Conservation (phyloP, 1,140 invertebrate species). For the Tetramorium parvispinum region DNA sequence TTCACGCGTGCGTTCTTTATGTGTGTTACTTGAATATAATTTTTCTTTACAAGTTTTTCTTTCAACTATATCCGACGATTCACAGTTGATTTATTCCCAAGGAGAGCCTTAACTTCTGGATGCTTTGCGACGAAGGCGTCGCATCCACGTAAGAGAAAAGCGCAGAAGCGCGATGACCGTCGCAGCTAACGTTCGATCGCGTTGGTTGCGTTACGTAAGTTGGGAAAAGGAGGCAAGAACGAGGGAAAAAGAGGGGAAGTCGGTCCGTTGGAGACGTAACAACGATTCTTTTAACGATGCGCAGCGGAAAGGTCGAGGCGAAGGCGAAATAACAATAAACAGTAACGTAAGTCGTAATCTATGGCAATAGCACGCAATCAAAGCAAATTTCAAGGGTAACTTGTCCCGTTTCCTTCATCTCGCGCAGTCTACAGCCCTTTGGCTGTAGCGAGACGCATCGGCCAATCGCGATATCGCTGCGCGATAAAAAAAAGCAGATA, state of each 20-base stretch:
- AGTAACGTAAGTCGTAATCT: constrained; percentile 41
- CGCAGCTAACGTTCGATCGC: neutral
- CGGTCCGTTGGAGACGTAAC: constrained; percentile 4
- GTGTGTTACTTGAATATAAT: neutral
- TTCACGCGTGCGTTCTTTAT: neutral
- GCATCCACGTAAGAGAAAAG: neutral
- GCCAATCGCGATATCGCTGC: neutral
- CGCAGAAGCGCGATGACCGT: neutral
- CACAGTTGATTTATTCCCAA: neutral
- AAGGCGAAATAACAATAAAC: constrained; percentile 51
- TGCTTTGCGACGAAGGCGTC: neutral
- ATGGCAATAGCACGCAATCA: constrained; percentile 21
- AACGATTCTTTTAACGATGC: constrained; percentile 14
- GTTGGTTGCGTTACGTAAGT: constrained; percentile 15
- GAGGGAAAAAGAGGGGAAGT: neutral
- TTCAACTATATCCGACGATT: neutral
- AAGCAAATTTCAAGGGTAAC: constrained; percentile 39
- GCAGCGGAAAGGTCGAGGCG: constrained; percentile 24
- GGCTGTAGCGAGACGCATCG: too few species aligned
- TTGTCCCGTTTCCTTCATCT: neutral
- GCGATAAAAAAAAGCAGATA: neutral
- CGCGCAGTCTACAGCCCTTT: neutral
- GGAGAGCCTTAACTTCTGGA: neutral
- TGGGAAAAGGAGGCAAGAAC: neutral
- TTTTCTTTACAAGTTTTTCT: neutral